phyloP scores from a whole-genome alignment of 2,113 vertebrate genomes.

The Lutjanus erythropterus region DNA sequence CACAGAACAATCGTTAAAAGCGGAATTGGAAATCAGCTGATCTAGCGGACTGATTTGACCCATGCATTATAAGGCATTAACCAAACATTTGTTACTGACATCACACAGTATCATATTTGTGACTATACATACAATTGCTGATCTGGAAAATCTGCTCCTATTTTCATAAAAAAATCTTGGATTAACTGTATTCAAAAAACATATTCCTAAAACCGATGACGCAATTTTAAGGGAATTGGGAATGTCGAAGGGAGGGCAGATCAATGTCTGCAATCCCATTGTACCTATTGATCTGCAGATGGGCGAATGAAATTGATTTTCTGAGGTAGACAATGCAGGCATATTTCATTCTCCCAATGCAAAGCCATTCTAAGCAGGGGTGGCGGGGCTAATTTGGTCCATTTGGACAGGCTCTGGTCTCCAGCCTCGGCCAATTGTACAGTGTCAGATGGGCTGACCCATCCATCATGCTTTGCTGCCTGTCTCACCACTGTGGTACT shows the following conservation, averaged over 20 bases:
- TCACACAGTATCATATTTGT: conserved; percentile 78
- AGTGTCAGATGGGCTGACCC: conserved; percentile 57
- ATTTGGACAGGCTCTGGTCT: conserved; percentile 71
- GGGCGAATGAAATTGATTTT: conserved; percentile 85
- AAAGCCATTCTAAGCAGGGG: conserved; percentile 71
- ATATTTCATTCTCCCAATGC: conserved; percentile 83
- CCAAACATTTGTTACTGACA: conserved; percentile 82
- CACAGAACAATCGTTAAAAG: conserved; percentile 82
- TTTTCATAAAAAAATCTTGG: conserved; percentile 46
- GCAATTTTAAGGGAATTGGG: conserved; percentile 70
- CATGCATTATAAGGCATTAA: conserved; percentile 86
- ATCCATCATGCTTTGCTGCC: conserved; percentile 76
- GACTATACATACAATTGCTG: conserved; percentile 81
- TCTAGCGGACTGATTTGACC: conserved; percentile 76
- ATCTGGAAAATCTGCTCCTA: conserved; percentile 57
- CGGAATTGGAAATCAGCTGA: conserved; percentile 72
- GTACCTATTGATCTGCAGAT: conserved; percentile 86
- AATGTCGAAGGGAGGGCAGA: conserved; percentile 65
- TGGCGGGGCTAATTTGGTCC: conserved; percentile 75
- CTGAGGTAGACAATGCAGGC: conserved; percentile 89
- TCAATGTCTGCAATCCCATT: conserved; percentile 82
- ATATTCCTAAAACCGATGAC: conserved; percentile 61
- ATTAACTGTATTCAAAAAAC: conserved; percentile 51
- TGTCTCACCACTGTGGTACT: conserved; percentile 70
- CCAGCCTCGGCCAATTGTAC: conserved; percentile 65